Evolutionary conservation across 2,888 invertebrate species (phyloP), one percentile per base, ranked within the genome.

Genomic region (Crematogaster levior): DNA sequence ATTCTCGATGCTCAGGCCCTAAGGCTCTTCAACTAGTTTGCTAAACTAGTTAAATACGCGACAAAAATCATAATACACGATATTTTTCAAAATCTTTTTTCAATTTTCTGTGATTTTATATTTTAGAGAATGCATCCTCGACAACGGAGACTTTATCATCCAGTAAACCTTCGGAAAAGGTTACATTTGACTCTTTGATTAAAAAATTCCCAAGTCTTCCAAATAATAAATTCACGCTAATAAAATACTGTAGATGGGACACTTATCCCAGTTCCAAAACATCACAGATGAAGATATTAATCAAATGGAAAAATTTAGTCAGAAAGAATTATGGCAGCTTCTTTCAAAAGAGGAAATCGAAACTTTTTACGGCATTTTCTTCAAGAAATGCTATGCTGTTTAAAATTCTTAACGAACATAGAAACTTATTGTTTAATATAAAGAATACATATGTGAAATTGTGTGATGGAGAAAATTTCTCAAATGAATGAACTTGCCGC

Each of bases 351-450:
- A 53, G 53, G 53, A 53, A 53, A 53, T 3, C 9, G 53, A 53
- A 53, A 53, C 53, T 53, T 53, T 24, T 53, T 53, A 53, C 21
- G 24, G 53, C 53, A 53, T 53, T 53, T 53, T 53, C 53, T 53
- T 53, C 21, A 53, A 53, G 24, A 53, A 53, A 53, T 24, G n/a
- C 24, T 53, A 53, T 21, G 53, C 24, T 53, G 21, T 53, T 53
- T 53, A 53, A 53, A 53, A 10, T 53, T 53, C 53, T 53, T 53
- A 51, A 51, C 21, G 51, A 24, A 24, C 53, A 53, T 4, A 53
- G 21, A 53, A 10, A 53, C 53, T 53, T 53, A 53, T 53, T 53
- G 53, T 24, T 53, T 53, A 51, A 21, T n/a, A 51, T 51, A 51
- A 51, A 7, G n/a, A 51, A 51, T 51, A 9, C n/a, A 51, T 51